Conservation (phyloP, 2,113 vertebrate species). For the Proterorhinus semilunaris region DNA sequence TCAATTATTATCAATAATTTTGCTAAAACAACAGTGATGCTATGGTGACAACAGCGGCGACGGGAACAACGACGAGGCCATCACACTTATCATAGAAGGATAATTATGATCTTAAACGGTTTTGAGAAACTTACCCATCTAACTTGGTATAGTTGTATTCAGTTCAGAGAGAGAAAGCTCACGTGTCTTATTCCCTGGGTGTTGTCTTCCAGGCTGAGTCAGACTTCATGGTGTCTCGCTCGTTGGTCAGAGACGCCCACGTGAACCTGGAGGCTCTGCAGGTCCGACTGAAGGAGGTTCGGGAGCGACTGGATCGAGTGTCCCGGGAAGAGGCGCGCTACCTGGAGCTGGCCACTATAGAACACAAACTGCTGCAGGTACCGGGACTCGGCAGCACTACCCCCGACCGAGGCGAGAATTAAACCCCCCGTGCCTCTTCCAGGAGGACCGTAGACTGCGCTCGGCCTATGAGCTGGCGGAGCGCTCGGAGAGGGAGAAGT, state of each 20-base stretch:
- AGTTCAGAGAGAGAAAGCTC: no score
- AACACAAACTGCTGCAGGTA: conserved; percentile 94
- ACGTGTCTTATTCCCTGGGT: neutral
- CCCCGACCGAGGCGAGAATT: neutral
- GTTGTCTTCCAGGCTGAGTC: conserved; percentile 85
- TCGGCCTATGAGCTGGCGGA: conserved; percentile 80
- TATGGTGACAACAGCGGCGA: no score
- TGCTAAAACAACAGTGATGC: no score
- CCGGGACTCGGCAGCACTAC: neutral
- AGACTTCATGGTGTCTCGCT: conserved; percentile 92
- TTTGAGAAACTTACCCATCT: no score
- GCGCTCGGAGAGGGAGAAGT: conserved; percentile 87
- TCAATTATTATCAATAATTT: no score
- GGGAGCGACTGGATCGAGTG: conserved; percentile 91
- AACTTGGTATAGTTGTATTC: no score
- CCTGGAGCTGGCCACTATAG: conserved; percentile 90
- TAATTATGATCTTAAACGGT: no score
- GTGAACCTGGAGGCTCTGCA: conserved; percentile 83
- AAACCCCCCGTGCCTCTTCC: neutral
- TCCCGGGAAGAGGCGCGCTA: conserved; percentile 92
- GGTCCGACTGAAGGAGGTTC: conserved; percentile 86
- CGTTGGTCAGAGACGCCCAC: conserved; percentile 88
- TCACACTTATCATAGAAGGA: no score
- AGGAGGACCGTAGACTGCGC: conserved; percentile 92
- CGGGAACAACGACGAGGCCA: no score